Evolutionary conservation across 2,113 vertebrate genomes (phyloP).

Genomic region (Puntigrus tetrazona): DNA sequence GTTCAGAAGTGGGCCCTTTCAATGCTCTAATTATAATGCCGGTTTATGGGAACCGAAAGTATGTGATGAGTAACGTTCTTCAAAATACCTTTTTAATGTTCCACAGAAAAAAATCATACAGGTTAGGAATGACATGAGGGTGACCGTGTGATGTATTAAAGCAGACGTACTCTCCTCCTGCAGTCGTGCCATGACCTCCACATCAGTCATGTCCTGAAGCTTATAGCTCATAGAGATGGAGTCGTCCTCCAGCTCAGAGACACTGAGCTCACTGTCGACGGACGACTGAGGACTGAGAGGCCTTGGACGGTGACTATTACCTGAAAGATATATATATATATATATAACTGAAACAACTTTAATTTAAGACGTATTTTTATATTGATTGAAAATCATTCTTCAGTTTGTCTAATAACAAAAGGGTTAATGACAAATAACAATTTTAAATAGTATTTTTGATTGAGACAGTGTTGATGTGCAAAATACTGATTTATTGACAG

Average conservation of each 20-base stretch:
- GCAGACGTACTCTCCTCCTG: constrained; percentile 93
- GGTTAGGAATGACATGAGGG: not conserved
- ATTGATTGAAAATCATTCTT: not conserved
- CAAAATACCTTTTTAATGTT: too few species aligned
- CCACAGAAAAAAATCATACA: not conserved
- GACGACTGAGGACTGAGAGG: constrained; percentile 95
- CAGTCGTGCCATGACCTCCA: constrained; percentile 97
- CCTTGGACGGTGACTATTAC: constrained; percentile 78
- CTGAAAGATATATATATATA: too few species aligned
- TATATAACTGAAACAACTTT: too few species aligned
- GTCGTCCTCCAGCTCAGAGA: constrained; percentile 89
- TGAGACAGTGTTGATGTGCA: too few species aligned
- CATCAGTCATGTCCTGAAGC: constrained; percentile 95
- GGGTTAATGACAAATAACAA: too few species aligned
- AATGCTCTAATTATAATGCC: too few species aligned
- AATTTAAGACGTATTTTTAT: too few species aligned
- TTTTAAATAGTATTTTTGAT: too few species aligned
- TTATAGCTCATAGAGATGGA: constrained; percentile 96
- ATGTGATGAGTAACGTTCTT: too few species aligned
- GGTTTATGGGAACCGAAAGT: too few species aligned
- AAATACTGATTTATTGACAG: not conserved
- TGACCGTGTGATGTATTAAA: not conserved
- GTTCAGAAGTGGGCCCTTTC: too few species aligned
- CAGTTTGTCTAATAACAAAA: too few species aligned
- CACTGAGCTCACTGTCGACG: constrained; percentile 89